phyloP scores from a whole-genome alignment of 2,797 vertebrate genomes.

The Cottoperca gobio region DNA sequence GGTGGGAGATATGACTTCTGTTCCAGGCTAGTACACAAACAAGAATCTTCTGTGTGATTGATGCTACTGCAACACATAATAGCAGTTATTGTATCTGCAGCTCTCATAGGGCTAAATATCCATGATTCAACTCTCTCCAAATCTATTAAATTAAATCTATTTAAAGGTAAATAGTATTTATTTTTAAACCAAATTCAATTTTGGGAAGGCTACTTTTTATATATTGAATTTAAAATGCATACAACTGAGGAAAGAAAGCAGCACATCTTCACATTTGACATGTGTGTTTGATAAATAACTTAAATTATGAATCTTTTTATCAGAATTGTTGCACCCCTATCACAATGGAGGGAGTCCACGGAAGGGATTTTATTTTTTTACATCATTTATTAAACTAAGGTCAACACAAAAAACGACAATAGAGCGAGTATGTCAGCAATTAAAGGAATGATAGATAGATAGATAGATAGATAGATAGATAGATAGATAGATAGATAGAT shows the following conservation, averaged over 20 bases:
- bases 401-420: not conserved
- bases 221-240: not conserved
- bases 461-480: no score
- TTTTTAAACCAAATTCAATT: not conserved
- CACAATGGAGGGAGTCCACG: not conserved
- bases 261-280: not conserved
- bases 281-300: not conserved
- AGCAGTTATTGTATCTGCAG: not conserved
- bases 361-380: no score
- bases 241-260: not conserved
- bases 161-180: no score
- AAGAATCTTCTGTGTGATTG: slow-evolving; percentile 14
- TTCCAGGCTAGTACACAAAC: slow-evolving; percentile 32
- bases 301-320: not conserved
- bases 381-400: slow-evolving; percentile 8
- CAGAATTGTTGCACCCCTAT: not conserved
- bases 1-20: slow-evolving; percentile 17
- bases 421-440: not conserved
- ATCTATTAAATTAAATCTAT: not conserved
- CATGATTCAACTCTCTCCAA: not conserved
- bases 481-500: no score
- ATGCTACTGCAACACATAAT: slow-evolving; percentile 20
- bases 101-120: not conserved
- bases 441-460: no score
- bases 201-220: not conserved